A percentile compares a stretch with the other conserved stretches of the same genome.
These are phyloP conservation scores for Brachirus orientalis DNA, from an alignment of 2,113 vertebrate genomes.

Conservation along the genomic window DNA sequence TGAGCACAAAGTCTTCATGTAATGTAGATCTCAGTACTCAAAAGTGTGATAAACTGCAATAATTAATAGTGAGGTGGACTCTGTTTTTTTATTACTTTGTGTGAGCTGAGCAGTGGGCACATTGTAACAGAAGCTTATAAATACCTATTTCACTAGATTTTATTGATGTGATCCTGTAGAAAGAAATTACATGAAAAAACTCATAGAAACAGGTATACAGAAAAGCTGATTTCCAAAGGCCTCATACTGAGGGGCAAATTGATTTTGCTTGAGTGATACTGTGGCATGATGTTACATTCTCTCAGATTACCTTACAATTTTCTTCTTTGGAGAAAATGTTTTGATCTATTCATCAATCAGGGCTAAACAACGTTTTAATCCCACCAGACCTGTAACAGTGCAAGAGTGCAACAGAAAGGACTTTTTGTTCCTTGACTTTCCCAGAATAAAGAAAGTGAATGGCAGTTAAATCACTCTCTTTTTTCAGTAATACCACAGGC, in stretches of 20 bases:
- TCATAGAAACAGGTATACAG: neutral
- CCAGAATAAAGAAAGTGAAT: neutral
- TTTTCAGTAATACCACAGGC: constrained; percentile 22
- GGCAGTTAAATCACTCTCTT: neutral
- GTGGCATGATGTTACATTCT: constrained; percentile 16
- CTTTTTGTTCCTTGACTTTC: neutral
- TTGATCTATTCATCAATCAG: constrained; percentile 25
- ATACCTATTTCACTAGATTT: constrained; percentile 46
- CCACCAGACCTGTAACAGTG: neutral
- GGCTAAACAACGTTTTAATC: neutral
- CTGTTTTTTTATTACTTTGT: constrained; percentile 9
- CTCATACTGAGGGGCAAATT: constrained; percentile 53
- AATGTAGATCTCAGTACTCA: neutral
- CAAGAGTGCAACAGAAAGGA: neutral
- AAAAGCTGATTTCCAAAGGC: constrained; percentile 33
- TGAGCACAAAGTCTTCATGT: constrained; percentile 19
- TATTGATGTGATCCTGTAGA: constrained; percentile 24
- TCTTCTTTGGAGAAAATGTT: constrained; percentile 8
- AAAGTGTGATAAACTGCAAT: constrained; percentile 36
- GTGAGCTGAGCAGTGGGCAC: neutral
- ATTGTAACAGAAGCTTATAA: constrained; percentile 51
- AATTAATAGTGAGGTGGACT: constrained; percentile 31
- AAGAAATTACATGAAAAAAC: constrained; percentile 17
- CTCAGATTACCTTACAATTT: constrained; percentile 28
- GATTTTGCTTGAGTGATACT: constrained; percentile 47